Conservation (phyloP, 2,797 vertebrate genomes). For the Odontamblyopus lacepedii region DNA sequence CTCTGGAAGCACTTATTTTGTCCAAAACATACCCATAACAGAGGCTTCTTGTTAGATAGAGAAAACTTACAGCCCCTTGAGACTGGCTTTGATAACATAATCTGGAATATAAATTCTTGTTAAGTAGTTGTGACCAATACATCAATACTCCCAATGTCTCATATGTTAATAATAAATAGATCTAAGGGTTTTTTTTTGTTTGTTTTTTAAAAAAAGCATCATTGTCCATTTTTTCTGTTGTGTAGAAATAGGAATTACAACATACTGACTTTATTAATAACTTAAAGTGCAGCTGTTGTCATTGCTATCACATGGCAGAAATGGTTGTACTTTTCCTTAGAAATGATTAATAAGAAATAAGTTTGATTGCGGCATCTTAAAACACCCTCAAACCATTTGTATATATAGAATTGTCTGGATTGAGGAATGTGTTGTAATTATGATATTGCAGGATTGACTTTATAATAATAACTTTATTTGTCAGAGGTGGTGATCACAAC, state of each 20-base stretch:
- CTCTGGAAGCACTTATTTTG: slow-evolving; percentile 56
- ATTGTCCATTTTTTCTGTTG: neutral
- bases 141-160: neutral
- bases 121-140: slow-evolving; percentile 5
- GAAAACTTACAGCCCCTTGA: slow-evolving; percentile 6
- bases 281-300: neutral
- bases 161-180: neutral
- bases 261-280: neutral
- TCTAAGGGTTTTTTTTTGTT: no score
- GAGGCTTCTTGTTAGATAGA: slow-evolving; percentile 38
- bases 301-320: no score
- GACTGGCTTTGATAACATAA: slow-evolving; percentile 12
- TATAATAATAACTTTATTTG: slow-evolving; percentile 13
- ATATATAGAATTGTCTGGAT: neutral
- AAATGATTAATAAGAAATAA: no score
- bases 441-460: slow-evolving; percentile 9
- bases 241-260: no score
- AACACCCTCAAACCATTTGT: neutral
- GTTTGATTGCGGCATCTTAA: no score
- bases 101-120: slow-evolving; percentile 2
- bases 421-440: slow-evolving; percentile 5
- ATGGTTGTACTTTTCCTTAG: no score
- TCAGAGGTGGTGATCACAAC: slow-evolving; percentile 14
- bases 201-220: no score
- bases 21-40: slow-evolving; percentile 44